These are phyloP conservation scores for Oceanites oceanicus DNA, from an alignment of 2,113 vertebrate species.

Conservation along the genomic window DNA sequence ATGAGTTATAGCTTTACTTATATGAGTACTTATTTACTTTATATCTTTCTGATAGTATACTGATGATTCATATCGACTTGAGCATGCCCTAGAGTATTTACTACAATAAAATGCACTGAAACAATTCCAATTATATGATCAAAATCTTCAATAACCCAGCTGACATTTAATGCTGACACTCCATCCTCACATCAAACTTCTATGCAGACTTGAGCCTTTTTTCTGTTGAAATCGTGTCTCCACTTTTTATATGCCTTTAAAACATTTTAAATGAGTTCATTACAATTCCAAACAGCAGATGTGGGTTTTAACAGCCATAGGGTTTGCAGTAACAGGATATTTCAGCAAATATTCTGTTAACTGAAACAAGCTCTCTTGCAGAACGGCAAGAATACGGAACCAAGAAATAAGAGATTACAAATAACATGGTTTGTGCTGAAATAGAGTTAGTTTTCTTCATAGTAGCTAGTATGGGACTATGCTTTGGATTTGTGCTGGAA, in stretches of 20 bases:
- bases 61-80: constrained; percentile 30
- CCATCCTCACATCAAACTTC: background rate
- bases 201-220: background rate
- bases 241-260: background rate
- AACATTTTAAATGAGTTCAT: background rate
- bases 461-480: no score
- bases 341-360: background rate
- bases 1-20: constrained; percentile 4
- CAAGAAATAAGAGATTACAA: constrained; percentile 50
- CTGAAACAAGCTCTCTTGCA: background rate
- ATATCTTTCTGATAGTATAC: constrained; percentile 10
- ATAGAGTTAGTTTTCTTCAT: no score
- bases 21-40: constrained; percentile 8
- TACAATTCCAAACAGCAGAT: background rate
- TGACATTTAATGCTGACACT: background rate
- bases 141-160: constrained; percentile 5
- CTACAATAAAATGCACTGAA: constrained; percentile 13
- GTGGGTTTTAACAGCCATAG: background rate
- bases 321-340: background rate
- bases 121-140: background rate
- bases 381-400: background rate
- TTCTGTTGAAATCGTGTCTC: background rate
- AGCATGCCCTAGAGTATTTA: constrained; percentile 12
- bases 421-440: background rate
- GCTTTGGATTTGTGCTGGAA: no score